These are phyloP conservation scores for Danio aesculapii DNA, from an alignment of 2,797 vertebrate species.

Conservation along the genomic window DNA sequence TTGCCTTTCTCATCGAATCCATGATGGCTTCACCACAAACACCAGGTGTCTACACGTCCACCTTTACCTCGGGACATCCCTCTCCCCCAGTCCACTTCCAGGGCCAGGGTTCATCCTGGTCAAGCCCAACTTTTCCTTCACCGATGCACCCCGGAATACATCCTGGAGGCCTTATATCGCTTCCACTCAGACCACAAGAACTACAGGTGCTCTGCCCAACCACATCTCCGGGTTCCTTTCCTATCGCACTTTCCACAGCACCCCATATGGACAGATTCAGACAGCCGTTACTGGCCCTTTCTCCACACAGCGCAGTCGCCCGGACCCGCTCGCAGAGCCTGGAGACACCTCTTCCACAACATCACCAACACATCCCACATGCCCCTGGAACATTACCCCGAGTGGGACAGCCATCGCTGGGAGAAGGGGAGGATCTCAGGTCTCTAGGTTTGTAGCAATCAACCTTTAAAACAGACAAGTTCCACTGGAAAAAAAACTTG, in stretches of 20 bases:
- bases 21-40: constrained; percentile 66
- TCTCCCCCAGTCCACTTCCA: constrained; percentile 64
- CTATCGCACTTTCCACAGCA: constrained; percentile 10
- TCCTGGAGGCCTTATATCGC: constrained; percentile 52
- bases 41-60: constrained; percentile 64
- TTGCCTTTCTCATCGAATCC: constrained; percentile 78
- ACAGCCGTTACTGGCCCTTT: constrained; percentile 59
- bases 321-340: constrained; percentile 65
- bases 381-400: constrained; percentile 67
- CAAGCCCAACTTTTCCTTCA: constrained; percentile 45
- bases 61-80: constrained; percentile 68
- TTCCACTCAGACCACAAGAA: constrained; percentile 65
- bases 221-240: constrained; percentile 42
- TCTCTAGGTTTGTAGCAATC: constrained; percentile 52
- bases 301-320: constrained; percentile 28
- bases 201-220: constrained; percentile 60
- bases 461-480: constrained; percentile 30
- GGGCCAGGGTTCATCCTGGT: constrained; percentile 63
- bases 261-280: constrained; percentile 49
- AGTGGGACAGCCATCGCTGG: constrained; percentile 48
- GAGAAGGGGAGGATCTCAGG: constrained; percentile 33
- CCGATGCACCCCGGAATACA: constrained; percentile 60
- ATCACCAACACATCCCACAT: constrained; percentile 50
- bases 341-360: constrained; percentile 48
- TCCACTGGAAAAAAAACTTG: background rate